Conservation (phyloP, 53 echinoderm and acorn worm genomes). For the Hippasteria phrygiana region DNA sequence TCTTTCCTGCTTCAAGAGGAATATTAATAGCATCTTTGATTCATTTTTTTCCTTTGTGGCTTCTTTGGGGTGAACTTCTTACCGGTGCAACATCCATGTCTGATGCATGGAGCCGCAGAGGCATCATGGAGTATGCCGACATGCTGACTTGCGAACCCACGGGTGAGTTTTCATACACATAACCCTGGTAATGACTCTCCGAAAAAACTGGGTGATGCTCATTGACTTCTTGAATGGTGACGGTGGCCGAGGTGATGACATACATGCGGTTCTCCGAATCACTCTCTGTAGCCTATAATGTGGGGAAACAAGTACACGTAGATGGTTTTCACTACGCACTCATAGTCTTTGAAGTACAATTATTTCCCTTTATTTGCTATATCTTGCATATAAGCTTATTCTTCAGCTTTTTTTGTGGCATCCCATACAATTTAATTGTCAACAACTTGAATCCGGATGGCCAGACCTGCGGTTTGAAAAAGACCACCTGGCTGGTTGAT, state of each 20-base stretch:
- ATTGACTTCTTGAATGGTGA: constrained; percentile 78
- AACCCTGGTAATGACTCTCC: constrained; percentile 57
- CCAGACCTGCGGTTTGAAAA: too few species aligned
- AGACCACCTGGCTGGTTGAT: too few species aligned
- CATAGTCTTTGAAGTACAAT: too few species aligned
- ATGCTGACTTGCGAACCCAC: constrained; percentile 70
- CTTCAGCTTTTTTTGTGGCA: too few species aligned
- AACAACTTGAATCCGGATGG: too few species aligned
- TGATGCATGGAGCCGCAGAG: constrained; percentile 75
- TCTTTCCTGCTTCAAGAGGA: too few species aligned
- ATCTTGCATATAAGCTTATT: too few species aligned
- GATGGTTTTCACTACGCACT: background rate
- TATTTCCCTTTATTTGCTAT: too few species aligned
- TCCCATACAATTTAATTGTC: too few species aligned
- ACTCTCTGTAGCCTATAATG: constrained; percentile 71
- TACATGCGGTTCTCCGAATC: constrained; percentile 8
- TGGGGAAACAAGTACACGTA: background rate
- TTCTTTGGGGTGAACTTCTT: background rate
- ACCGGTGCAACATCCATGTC: constrained; percentile 86
- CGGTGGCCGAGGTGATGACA: constrained; percentile 49
- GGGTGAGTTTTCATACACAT: constrained; percentile 75
- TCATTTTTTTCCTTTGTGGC: too few species aligned
- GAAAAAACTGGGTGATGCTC: constrained; percentile 69
- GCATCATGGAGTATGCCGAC: constrained; percentile 20
- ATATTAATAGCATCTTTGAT: too few species aligned